A percentile compares a stretch with the other conserved stretches of the same genome.
Conservation (phyloP, 2,113 vertebrate genomes). For the Malurus elegans region DNA sequence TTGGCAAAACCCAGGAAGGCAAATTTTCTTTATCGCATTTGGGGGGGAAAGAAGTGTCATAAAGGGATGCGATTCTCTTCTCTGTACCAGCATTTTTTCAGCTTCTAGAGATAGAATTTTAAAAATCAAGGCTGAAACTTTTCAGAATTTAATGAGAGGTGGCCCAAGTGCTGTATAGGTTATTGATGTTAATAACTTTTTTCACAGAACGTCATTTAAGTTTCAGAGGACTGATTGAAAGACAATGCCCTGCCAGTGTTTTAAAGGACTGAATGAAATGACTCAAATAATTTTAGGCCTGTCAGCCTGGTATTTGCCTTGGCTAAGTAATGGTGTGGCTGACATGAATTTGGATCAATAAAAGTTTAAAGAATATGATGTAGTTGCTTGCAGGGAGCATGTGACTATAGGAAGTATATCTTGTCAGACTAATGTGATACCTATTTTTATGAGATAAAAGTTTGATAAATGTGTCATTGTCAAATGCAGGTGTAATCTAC, state of each 20-base stretch:
- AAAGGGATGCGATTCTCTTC: background rate
- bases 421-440: background rate
- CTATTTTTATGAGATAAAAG: background rate
- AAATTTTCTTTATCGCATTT: background rate
- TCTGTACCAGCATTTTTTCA: background rate
- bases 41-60: background rate
- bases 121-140: background rate
- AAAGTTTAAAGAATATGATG: background rate
- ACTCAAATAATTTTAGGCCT: slow-evolving; percentile 2
- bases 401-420: background rate
- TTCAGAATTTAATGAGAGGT: background rate
- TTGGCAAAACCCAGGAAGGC: background rate
- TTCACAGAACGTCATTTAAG: background rate
- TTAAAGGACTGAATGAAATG: background rate
- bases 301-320: slow-evolving; percentile 12
- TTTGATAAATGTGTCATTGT: background rate
- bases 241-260: background rate
- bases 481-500: background rate
- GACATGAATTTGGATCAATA: background rate
- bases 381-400: background rate
- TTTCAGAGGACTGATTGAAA: background rate
- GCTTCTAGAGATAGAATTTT: background rate
- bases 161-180: background rate
- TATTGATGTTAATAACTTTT: background rate
- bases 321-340: background rate